Conservation (phyloP, 2,797 vertebrate genomes). For the Amniataba percoides region DNA sequence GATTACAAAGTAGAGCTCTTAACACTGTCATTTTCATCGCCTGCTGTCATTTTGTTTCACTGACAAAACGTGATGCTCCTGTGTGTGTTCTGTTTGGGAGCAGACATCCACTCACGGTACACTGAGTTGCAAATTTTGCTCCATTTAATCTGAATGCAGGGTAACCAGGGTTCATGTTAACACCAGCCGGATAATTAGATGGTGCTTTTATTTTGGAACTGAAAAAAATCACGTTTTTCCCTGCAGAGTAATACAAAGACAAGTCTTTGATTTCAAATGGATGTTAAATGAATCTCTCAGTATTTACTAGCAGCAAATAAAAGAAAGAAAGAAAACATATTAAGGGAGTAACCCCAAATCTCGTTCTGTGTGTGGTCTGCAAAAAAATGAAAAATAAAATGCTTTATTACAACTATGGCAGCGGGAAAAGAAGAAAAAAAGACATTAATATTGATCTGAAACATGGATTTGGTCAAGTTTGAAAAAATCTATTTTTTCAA, state of each 20-base stretch:
- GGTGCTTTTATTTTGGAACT: background rate
- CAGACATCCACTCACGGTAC: too few relatives aligned
- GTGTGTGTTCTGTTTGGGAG: background rate
- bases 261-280: background rate
- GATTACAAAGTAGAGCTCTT: too few relatives aligned
- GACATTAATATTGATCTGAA: constrained; percentile 58
- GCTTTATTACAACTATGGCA: constrained; percentile 32
- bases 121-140: background rate
- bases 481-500: constrained; percentile 29
- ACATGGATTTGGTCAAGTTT: background rate
- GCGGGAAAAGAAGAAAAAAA: constrained; percentile 22
- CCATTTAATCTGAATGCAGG: background rate
- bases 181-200: too few relatives aligned
- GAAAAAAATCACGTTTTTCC: background rate
- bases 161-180: background rate
- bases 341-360: background rate
- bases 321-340: background rate
- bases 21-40: too few relatives aligned
- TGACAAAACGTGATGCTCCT: background rate
- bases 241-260: background rate
- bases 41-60: background rate
- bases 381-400: constrained; percentile 37
- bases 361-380: constrained; percentile 16
- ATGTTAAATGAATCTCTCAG: background rate
- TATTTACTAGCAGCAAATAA: constrained; percentile 6